These are phyloP conservation scores for Eulacestoma nigropectus DNA, from an alignment of 2,113 vertebrate genomes.

Conservation along the genomic window DNA sequence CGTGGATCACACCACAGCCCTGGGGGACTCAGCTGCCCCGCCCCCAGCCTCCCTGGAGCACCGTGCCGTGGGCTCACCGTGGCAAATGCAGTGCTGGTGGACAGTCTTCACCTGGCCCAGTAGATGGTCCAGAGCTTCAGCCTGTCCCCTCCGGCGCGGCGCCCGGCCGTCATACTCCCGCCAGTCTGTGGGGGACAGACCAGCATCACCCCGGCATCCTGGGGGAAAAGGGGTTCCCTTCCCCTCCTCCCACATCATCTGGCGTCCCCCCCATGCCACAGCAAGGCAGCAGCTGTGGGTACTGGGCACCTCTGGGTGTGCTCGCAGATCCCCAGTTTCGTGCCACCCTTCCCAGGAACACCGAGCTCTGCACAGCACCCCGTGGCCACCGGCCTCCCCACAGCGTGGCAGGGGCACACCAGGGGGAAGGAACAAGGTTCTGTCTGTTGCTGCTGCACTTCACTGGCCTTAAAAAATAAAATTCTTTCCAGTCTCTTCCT, in stretches of 20 bases:
- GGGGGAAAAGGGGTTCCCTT: background rate
- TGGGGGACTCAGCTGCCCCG: background rate
- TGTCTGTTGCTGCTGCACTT: background rate
- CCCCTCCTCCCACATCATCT: background rate
- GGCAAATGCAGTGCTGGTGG: slow-evolving; percentile 84
- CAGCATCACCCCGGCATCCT: background rate
- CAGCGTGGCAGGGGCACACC: background rate
- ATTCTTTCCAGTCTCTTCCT: slow-evolving; percentile 17
- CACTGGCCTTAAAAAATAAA: background rate
- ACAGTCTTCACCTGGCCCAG: slow-evolving; percentile 83
- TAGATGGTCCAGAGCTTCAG: slow-evolving; percentile 82
- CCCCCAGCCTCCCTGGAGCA: background rate
- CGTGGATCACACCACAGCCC: background rate
- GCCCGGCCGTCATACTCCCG: slow-evolving; percentile 78
- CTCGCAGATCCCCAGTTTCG: background rate
- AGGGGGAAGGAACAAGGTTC: background rate
- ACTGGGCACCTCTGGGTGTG: background rate
- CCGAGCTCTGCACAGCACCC: background rate
- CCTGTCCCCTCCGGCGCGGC: slow-evolving; percentile 77
- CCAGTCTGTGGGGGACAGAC: slow-evolving; percentile 75
- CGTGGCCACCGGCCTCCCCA: accelerated
- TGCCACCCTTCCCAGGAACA: background rate
- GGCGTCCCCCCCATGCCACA: too few species aligned
- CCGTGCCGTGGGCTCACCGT: slow-evolving; percentile 65
- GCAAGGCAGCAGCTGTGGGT: accelerated